Evolutionary conservation across 2,113 vertebrate species (phyloP), one percentile per base, ranked within the genome.

Genomic region (Panthera tigris): DNA sequence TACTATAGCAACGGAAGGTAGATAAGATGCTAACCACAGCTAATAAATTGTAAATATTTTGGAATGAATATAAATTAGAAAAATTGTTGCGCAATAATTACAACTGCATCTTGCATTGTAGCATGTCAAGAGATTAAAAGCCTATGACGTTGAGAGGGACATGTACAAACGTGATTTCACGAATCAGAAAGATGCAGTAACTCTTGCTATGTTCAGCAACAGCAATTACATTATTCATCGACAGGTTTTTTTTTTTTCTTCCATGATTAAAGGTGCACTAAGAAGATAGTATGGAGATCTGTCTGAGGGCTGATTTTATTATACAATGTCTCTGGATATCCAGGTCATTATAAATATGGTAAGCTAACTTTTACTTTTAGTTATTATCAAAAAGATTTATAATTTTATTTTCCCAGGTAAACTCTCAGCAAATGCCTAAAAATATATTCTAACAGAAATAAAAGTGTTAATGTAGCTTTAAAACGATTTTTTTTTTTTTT

Each of bases 61-160:
- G 29, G 29, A 84, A 79, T 36, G 36, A 89, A 31, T 94, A 66
- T 69, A 83, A 89, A 78, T 83, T 69, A 41, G 27, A 78, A 87
- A 95, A 84, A 27, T 79, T 76, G 55, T 73, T 93, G 19, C 29
- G 7, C 7, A 69, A 29, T 82, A 73, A 96, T 93, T 95, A 45
- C 41, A 94, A 84, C 57, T 13, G 23, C 16, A 93, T 95, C 94
- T 98, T 95, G 19, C 57, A 71, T 92, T 83, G 81, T 10, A 90
- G 7, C 13, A 9, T 91, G 50, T 36, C 18, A 76, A 92, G 52
- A 91, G 7, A 76, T 69, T 81, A 81, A 91, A 95, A 94, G 65
- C 3, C 41, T 33, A 84, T 48, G 10, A 13, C 78, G 19, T 23
- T 95, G 39, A 76, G n/a, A 6, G 39, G 31, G 10, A 16, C 2